Conservation (phyloP, 2,797 vertebrate genomes). For the Myotis findleyi region DNA sequence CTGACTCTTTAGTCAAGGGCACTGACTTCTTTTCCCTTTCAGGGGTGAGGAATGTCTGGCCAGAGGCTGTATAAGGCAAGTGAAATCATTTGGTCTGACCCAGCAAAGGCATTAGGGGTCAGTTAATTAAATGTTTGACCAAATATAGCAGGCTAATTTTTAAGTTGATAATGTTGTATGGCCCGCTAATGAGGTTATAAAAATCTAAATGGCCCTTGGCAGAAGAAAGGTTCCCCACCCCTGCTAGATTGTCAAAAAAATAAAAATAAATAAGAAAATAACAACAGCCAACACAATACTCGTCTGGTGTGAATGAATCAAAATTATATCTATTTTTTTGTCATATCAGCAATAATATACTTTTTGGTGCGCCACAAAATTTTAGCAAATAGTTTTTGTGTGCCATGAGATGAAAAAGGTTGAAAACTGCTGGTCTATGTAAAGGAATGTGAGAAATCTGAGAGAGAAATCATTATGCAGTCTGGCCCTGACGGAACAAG, state of each 20-base stretch:
- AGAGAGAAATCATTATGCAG: neutral
- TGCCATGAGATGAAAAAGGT: neutral
- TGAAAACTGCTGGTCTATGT: neutral
- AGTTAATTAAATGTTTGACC: too few species aligned
- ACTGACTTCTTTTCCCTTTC: neutral
- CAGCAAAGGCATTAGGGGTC: too few species aligned
- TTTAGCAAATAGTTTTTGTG: neutral
- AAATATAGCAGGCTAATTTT: too few species aligned
- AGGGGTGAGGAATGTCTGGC: too few species aligned
- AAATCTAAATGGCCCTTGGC: too few species aligned
- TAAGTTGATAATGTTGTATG: too few species aligned
- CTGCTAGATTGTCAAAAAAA: neutral
- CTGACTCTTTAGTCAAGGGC: neutral
- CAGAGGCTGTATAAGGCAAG: too few species aligned
- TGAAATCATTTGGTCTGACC: too few species aligned
- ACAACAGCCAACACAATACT: neutral
- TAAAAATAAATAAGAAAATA: neutral
- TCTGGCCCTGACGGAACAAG: neutral
- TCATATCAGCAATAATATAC: neutral
- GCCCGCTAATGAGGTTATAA: too few species aligned
- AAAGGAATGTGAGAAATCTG: neutral
- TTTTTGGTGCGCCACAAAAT: neutral
- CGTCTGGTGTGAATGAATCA: neutral
- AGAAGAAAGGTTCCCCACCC: too few species aligned
- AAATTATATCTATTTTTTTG: neutral